Base-by-base conservation (phyloP, 30 jellyfish, hydroid and myxozoan species). In the Aurelia sp. region DNA sequence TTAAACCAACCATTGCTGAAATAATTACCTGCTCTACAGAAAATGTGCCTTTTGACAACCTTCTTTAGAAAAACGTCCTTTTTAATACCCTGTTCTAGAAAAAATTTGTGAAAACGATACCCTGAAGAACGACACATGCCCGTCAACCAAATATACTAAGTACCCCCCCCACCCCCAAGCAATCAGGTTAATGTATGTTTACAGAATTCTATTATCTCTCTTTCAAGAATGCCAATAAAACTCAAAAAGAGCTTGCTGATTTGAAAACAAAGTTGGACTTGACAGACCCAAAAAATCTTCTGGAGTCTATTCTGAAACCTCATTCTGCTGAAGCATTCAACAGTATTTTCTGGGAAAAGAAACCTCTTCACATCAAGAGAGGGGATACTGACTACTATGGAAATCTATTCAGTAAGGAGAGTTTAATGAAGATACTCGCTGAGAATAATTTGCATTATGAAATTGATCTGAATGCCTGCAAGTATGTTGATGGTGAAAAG, bases 281-380 rank as follows among this genome's bases (percentile, higher is more conserved):
- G 41, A 74, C 92, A n/a, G 78, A 79, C 41, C 92, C 96, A 12
- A 86, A 80, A 27, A 81, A 82, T 13, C 64, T 80, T 31, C 61
- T 94, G 55, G 74, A 53, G 51, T 87, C 97, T 6, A 21, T 93
- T 48, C 79, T 94, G 44, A 76, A 81, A 22, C 92, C 95, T 11
- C 67, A 50, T 53, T 19, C 90, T 27, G 19, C 90, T 4, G 87
- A 89, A 19, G 73, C 16, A 1, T 94, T 94, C 70, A 65, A 90
- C 23, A 74, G 60, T 6, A 86, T 83, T 18, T 62, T 33, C 68
- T 94, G 99, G 99, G 99, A 94, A 86, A 89, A 94, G 88, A 89
- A 89, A 62, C 97, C 91, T 33, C 76, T 89, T 62, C 87, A 79
- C 66, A 74, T 94, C 69, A 94, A 84, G 78, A 66, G 99, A 83